phyloP scores from a whole-genome alignment of 2,113 vertebrate species.

The Amblyornis subalaris region DNA sequence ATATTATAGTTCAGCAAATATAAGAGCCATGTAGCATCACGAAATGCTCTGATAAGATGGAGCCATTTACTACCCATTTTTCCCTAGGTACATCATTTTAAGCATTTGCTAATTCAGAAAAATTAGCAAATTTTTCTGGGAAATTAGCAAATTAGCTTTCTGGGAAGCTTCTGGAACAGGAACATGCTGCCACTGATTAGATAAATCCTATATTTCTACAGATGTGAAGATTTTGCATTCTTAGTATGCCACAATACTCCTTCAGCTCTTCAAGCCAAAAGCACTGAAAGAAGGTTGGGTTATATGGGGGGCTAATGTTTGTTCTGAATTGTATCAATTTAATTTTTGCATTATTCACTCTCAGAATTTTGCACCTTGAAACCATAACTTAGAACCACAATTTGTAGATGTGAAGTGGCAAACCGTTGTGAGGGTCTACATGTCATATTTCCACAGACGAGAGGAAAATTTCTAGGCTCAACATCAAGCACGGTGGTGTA shows the following conservation, averaged over 20 bases:
- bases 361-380: neutral
- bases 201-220: neutral
- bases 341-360: neutral
- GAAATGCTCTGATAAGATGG: neutral
- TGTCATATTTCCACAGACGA: neutral
- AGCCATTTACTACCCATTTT: neutral
- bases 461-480: neutral
- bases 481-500: neutral
- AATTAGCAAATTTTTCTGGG: neutral
- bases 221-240: neutral
- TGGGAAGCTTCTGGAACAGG: neutral
- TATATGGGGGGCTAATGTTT: neutral
- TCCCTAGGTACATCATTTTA: neutral
- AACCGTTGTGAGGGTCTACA: neutral
- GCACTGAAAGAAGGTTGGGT: neutral
- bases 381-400: neutral
- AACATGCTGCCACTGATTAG: neutral
- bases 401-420: neutral
- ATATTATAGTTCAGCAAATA: neutral
- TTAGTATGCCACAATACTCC: accelerated
- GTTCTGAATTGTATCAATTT: neutral
- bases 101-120: neutral
- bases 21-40: accelerated
- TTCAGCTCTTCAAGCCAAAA: neutral
- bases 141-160: no score